Evolutionary conservation across 2,797 vertebrate species (phyloP), one percentile per base, ranked within the genome.

Genomic region (Poecile montanus): DNA sequence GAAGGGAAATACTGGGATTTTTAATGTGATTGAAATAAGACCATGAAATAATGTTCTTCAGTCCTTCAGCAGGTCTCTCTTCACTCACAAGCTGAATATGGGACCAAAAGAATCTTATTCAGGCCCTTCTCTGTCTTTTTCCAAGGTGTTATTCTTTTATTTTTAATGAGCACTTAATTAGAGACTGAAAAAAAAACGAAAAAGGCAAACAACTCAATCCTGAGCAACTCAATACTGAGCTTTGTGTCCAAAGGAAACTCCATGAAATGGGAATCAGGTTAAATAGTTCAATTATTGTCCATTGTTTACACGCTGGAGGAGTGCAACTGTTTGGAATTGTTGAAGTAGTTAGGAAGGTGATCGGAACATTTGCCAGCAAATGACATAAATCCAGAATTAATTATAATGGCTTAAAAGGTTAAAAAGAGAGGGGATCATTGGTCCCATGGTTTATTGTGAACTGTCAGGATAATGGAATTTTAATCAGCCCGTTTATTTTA

Each of bases 311-410:
- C 10, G 86, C 85, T 85, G 93, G 91, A 88, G 91, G 91, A 93
- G 94, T 85, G 94, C 89, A 81, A 95, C 94, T 97, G 96, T 97
- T 97, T 94, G 91, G 91, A 96, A 97, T 96, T 94, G 95, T 91
- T 97, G 92, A 87, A 97, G 95, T 88, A 96, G 97, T 97, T 97
- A 96, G 97, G 80, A 96, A 98, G 96, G 97, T 97, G 97, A 97
- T 90, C 84, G 95, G 96, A 97, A 98, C 97, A 97, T 97, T 98
- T 97, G 79, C 97, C 98, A 98, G 97, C 97, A 96, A 97, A 97
- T 97, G 97, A 96, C 97, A 97, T 97, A 98, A 97, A 98, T 97
- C 96, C 95, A 97, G 95, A 97, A 97, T 98, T 97, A 97, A 98
- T 98, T 97, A 96, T 97, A 95, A 95, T 32, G 82, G 93, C 93